Percentiles rank a stretch among this genome's conserved stretches.
Evolutionary conservation across 2,113 vertebrate species (phyloP).

Genomic region (Coracopsis vasa): DNA sequence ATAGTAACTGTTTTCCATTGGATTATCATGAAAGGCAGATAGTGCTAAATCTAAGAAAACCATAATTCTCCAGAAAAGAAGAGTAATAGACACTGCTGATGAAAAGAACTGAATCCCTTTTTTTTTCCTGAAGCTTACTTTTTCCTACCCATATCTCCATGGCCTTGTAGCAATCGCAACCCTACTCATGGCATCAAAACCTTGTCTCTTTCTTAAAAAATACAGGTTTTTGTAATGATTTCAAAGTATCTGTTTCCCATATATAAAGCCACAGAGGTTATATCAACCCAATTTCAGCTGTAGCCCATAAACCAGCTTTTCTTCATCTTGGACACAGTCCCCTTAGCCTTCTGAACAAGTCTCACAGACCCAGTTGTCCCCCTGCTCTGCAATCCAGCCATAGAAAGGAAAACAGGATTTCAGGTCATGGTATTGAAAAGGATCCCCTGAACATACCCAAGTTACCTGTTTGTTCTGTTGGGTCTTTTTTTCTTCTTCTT

Average conservation of each 20-base stretch:
- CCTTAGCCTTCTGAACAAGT: not conserved
- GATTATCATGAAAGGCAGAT: not conserved
- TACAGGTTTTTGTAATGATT: not conserved
- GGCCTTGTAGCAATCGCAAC: not conserved
- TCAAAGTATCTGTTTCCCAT: not conserved
- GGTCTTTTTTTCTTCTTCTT: not conserved
- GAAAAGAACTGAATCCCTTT: fast-evolving
- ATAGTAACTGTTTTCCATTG: not conserved
- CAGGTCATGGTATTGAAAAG: not conserved
- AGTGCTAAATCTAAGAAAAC: not conserved
- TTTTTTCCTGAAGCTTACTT: not conserved
- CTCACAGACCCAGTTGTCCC: not conserved
- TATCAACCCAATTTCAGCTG: not conserved
- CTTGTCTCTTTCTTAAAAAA: fast-evolving
- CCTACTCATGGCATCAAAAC: fast-evolving
- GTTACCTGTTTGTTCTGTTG: not conserved
- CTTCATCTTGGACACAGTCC: not conserved
- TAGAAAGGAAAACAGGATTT: not conserved
- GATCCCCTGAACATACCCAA: not conserved
- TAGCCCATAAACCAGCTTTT: not conserved
- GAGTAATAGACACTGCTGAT: not conserved
- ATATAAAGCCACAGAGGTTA: not conserved
- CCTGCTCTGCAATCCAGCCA: not conserved
- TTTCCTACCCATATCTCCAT: not conserved
- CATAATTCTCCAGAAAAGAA: not conserved